Percentiles rank a stretch among this genome's conserved stretches.
Evolutionary conservation across 2,888 invertebrate genomes (phyloP).

Genomic region (Sphaerophoria taeniata): DNA sequence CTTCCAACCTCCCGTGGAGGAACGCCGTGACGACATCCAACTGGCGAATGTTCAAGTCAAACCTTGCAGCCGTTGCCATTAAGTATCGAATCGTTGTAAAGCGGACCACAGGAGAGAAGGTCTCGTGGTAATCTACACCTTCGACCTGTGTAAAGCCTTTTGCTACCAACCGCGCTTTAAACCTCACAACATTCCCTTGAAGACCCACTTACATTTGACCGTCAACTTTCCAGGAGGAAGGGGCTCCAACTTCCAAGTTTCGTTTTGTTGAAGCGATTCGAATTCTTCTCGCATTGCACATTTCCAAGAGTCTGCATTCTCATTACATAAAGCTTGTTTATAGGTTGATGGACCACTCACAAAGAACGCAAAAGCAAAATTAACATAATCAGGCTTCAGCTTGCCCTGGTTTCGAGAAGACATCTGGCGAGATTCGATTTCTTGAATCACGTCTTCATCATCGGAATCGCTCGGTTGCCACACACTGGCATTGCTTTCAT

Average conservation of each 20-base stretch:
- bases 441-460: constrained; percentile 1
- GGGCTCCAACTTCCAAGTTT: constrained; percentile 34
- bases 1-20: no score
- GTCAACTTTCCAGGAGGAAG: constrained; percentile 27
- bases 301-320: constrained; percentile 46
- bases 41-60: no score
- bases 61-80: no score
- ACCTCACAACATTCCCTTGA: no score
- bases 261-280: constrained; percentile 30
- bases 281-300: constrained; percentile 47
- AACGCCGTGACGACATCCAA: no score
- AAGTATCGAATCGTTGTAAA: no score
- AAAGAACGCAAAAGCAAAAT: constrained; percentile 40
- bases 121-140: no score
- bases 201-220: constrained; percentile 33
- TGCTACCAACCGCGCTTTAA: no score
- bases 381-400: constrained; percentile 43
- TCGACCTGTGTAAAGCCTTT: no score
- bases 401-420: constrained; percentile 46
- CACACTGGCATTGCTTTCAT: neutral
- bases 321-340: constrained; percentile 50
- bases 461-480: constrained; percentile 21
- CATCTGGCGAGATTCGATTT: constrained; percentile 34
- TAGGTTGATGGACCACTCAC: constrained; percentile 26
- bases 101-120: no score